These are phyloP conservation scores for Mionectes olivaceus DNA, from an alignment of 2,797 vertebrate species.

Conservation along the genomic window DNA sequence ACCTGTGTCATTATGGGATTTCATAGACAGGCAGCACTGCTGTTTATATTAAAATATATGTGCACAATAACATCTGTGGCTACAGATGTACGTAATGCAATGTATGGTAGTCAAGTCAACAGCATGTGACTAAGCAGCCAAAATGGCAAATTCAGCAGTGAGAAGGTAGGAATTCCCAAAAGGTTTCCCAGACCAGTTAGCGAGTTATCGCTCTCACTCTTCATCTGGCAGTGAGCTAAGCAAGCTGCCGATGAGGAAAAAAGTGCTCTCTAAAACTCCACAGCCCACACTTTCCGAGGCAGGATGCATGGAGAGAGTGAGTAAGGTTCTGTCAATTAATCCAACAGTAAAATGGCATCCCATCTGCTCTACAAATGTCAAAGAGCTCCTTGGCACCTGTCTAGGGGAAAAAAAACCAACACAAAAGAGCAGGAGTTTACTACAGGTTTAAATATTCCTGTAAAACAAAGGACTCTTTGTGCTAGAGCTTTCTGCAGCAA, in stretches of 20 bases:
- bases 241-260: slow-evolving; percentile 8
- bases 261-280: neutral
- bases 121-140: neutral
- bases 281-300: neutral
- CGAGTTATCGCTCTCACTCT: neutral
- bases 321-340: slow-evolving; percentile 51
- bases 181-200: neutral
- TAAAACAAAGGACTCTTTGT: slow-evolving; percentile 73
- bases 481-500: neutral
- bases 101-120: neutral
- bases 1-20: neutral
- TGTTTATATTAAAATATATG: neutral
- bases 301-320: neutral
- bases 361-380: slow-evolving; percentile 80
- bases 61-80: neutral
- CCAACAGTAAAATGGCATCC: slow-evolving; percentile 63
- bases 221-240: neutral
- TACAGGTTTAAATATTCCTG: slow-evolving; percentile 64
- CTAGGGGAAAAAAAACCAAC: neutral
- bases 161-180: neutral
- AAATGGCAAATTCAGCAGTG: slow-evolving; percentile 6
- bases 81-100: neutral
- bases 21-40: neutral
- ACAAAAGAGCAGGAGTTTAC: neutral
- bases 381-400: slow-evolving; percentile 70